These are phyloP conservation scores for Anarrhichthys ocellatus DNA, from an alignment of 2,113 vertebrate genomes.

Conservation along the genomic window DNA sequence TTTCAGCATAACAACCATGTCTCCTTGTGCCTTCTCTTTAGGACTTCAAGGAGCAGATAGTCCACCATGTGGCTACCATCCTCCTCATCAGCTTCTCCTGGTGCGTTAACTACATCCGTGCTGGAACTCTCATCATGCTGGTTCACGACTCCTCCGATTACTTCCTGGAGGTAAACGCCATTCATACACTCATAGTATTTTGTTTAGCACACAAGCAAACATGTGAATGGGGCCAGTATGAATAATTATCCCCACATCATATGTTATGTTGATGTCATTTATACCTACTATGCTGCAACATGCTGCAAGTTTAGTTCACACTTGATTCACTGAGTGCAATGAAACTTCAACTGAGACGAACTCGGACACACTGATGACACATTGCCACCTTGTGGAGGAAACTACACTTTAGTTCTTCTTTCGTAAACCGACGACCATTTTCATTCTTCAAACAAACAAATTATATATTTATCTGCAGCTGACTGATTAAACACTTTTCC, in stretches of 20 bases:
- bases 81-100: constrained; percentile 97
- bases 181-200: not conserved
- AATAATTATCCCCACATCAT: not conserved
- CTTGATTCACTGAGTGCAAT: not conserved
- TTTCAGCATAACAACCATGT: not conserved
- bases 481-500: not conserved
- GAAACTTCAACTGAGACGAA: not conserved
- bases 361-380: not conserved
- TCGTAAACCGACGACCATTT: not conserved
- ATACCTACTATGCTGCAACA: not conserved
- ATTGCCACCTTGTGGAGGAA: constrained; percentile 70
- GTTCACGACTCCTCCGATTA: constrained; percentile 94
- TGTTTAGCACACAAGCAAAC: not conserved
- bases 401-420: not conserved
- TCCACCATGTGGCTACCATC: constrained; percentile 96
- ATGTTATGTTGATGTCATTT: not conserved
- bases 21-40: constrained; percentile 50
- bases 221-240: not conserved
- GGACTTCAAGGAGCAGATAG: constrained; percentile 96
- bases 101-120: constrained; percentile 94
- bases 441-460: not conserved
- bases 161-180: constrained; percentile 90
- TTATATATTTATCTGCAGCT: not conserved
- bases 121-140: constrained; percentile 94
- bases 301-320: not conserved